A percentile compares a stretch with the other conserved stretches of the same genome.
Conservation (phyloP, 2,888 invertebrate species). For the Eupithecia subumbrata region DNA sequence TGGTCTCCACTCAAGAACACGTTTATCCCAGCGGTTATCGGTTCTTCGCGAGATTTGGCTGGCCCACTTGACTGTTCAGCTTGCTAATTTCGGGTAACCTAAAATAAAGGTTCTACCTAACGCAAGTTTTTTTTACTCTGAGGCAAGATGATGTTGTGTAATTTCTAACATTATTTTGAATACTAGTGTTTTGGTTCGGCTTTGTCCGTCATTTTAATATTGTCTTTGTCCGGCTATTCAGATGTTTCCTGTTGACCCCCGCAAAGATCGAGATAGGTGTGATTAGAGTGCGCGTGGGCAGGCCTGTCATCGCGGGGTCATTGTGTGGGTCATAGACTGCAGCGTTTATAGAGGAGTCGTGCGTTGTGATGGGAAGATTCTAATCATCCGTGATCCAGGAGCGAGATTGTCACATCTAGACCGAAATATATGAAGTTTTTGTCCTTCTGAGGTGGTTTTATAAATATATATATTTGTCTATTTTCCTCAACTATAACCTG, state of each 20-base stretch:
- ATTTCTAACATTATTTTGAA: not conserved
- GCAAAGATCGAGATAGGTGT: conserved; percentile 69
- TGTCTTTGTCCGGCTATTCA: conserved; percentile 24
- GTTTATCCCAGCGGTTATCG: too few relatives aligned
- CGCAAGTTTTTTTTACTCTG: not conserved
- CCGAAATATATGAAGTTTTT: conserved; percentile 14
- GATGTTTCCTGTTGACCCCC: conserved; percentile 33
- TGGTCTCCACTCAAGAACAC: too few relatives aligned
- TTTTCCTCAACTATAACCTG: not conserved
- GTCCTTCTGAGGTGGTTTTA: conserved; percentile 17
- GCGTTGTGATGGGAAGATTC: conserved; percentile 49
- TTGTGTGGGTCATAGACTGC: conserved; percentile 63
- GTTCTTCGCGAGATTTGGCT: too few relatives aligned
- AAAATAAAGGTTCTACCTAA: not conserved
- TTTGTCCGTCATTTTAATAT: not conserved
- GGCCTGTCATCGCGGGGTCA: conserved; percentile 79
- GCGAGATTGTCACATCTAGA: conserved; percentile 31
- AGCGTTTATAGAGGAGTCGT: conserved; percentile 58
- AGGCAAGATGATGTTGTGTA: not conserved
- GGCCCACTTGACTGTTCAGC: too few relatives aligned
- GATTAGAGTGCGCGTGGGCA: conserved; percentile 81
- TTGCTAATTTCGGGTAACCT: too few relatives aligned
- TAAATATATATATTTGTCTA: not conserved
- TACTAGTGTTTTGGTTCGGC: not conserved
- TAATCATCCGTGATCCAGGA: conserved; percentile 39